Base-by-base conservation (phyloP, 2,113 vertebrate genomes). In the Athene cunicularia region DNA sequence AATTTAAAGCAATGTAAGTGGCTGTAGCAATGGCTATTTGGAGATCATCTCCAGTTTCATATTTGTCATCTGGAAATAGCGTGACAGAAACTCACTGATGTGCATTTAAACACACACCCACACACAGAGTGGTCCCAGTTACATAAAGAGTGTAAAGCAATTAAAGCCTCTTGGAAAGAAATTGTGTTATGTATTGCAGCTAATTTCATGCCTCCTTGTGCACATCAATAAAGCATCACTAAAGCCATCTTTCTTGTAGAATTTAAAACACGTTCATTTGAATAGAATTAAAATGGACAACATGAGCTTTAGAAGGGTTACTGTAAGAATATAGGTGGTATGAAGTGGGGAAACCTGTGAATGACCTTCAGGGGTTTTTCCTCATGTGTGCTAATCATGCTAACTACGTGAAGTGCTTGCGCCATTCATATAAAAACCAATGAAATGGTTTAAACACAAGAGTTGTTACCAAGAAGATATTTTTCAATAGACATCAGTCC, bases 191-290 rank as follows among this genome's bases (percentile, higher is more conserved):
- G n/a, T 83, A 50, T 77, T 80, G 37, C 66, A 80, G 74, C 43
- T 95, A 50, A 89, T 90, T 95, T 96, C 91, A 88, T 50, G 49
- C 71, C 33, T 95, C 63, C 33, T 67, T 79, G 53, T 79, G 60
- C 77, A 66, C 45, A 43, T 74, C 91, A 90, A 4, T 87, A 92
- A 73, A 82, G 35, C 39, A 79, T 85, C 64, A 35, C 35, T 93
- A 92, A 74, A 83, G 33, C 60, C 17, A 33, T 79, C 52, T 81
- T 91, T 90, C 39, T 53, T 35, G 24, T n/a, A 37, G 15, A 63
- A 33, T 72, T 52, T 74, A 79, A 92, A 82, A 47, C 11, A 23
- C 16, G 18, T 47, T 77, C 13, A n/a, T 56, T 55, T 76, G 24
- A 92, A 47, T 74, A 26, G 71, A 62, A 76, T 87, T 86, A 77